Evolutionary conservation across 1,140 invertebrate species (phyloP).

Genomic region (Drosophila equinoxialis): DNA sequence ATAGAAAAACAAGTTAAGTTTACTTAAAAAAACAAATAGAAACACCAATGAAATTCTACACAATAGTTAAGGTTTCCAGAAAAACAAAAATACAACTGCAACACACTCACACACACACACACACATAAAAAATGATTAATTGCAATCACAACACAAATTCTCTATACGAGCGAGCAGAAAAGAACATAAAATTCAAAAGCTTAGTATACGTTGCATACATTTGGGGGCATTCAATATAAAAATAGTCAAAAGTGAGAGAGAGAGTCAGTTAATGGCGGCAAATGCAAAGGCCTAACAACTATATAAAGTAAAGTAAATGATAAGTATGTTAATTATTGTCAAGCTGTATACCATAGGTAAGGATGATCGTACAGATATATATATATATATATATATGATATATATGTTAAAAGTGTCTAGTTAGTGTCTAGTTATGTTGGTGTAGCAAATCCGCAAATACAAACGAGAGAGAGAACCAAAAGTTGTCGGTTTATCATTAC

Average conservation of each 20-base stretch:
- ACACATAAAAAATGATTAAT: background rate
- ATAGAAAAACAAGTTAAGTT: slow-evolving; percentile 48
- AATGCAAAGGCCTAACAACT: slow-evolving; percentile 11
- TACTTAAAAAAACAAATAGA: slow-evolving; percentile 25
- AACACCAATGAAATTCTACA: slow-evolving; percentile 28
- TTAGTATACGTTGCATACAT: slow-evolving; percentile 37
- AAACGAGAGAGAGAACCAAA: background rate
- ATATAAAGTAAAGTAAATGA: slow-evolving; percentile 39
- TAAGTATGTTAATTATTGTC: slow-evolving; percentile 46
- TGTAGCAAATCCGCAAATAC: too few relatives aligned
- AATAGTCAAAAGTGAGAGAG: background rate
- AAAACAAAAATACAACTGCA: background rate
- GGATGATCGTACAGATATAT: slow-evolving; percentile 15
- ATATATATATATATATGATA: slow-evolving; percentile 34
- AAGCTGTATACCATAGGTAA: slow-evolving; percentile 17
- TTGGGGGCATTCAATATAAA: slow-evolving; percentile 23
- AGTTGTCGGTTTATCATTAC: slow-evolving; percentile 49
- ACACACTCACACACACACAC: slow-evolving; percentile 29
- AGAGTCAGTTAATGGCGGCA: background rate
- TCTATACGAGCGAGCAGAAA: background rate
- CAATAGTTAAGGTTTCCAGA: slow-evolving; percentile 57
- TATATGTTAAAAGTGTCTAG: slow-evolving; percentile 33
- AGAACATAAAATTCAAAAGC: background rate
- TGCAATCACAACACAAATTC: slow-evolving; percentile 31
- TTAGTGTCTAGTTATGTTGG: slow-evolving; percentile 42